These are phyloP conservation scores for Knipowitschia caucasica DNA, from an alignment of 2,797 vertebrate species.

Conservation along the genomic window DNA sequence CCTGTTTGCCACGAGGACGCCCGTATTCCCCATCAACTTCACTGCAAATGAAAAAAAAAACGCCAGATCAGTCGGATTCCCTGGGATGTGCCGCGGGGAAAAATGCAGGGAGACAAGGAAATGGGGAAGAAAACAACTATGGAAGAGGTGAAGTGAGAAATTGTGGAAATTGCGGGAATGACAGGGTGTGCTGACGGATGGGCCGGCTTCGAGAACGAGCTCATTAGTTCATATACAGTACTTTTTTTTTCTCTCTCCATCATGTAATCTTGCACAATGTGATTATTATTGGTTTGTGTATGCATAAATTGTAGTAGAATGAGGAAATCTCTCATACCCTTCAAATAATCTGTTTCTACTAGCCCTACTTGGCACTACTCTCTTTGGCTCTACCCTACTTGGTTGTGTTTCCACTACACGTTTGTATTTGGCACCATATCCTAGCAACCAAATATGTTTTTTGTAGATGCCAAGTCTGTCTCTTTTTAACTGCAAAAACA, in stretches of 20 bases:
- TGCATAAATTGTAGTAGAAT: slow-evolving; percentile 6
- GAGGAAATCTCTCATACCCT: slow-evolving; percentile 34
- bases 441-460: too few relatives aligned
- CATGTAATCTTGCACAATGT: slow-evolving; percentile 57
- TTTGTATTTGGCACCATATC: too few relatives aligned
- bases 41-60: slow-evolving; percentile 65
- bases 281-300: slow-evolving; percentile 22
- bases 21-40: slow-evolving; percentile 47
- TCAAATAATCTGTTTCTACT: too few relatives aligned
- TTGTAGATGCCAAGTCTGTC: too few relatives aligned
- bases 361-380: too few relatives aligned
- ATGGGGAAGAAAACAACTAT: slow-evolving; percentile 12
- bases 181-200: slow-evolving; percentile 46
- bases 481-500: too few relatives aligned
- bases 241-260: slow-evolving; percentile 40
- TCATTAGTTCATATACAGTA: slow-evolving; percentile 65
- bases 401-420: too few relatives aligned
- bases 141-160: slow-evolving; percentile 32
- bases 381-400: too few relatives aligned
- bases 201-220: slow-evolving; percentile 59
- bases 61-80: slow-evolving; percentile 52
- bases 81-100: slow-evolving; percentile 52
- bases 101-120: slow-evolving; percentile 7
- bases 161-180: slow-evolving; percentile 37
- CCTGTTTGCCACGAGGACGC: slow-evolving; percentile 48